Base-by-base conservation (phyloP, 2,113 vertebrate genomes). In the Grammomys surdaster region DNA sequence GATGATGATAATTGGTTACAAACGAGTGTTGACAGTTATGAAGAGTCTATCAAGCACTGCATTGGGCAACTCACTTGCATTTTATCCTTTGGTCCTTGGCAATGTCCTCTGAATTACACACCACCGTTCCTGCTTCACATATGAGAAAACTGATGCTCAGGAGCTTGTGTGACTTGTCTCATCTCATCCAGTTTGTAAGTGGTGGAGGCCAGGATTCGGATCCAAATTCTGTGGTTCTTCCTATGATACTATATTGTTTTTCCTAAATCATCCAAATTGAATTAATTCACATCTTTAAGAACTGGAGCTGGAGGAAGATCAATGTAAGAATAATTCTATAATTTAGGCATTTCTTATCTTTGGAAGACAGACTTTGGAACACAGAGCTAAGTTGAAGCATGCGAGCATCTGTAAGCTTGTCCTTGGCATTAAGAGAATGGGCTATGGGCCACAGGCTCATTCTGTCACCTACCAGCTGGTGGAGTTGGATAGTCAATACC, bases 321-420 rank as follows among this genome's bases (percentile, higher is more conserved):
- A 95, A 87, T 73, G 82, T 92, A 96, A 95, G 92, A 96, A 92
- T 93, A 94, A 90, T 89, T 97, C 91, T 89, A 88, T 96, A 85
- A 92, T 93, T 96, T 94, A 93, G 72, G 67, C 67, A 86, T 97
- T 96, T 88, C 48, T 94, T 92, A 73, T 92, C 88, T 20, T 93
- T 93, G 88, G 94, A 96, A 97, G 93, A 56, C 91, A 96, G 90
- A 46, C 88, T 96, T 97, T 97, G 97, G 95, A 96, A 96, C 95
- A 84, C 36, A 46, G 54, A 89, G 24, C 24, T 65, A 87, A 90
- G 70, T 93, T 69, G 93, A 93, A 95, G 89, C 90, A 76, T 81
- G 88, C 65, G 95, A 84, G 91, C 95, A 88, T 93, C 95, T 94
- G 97, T 78, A 88, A 78, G 95, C 92, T 88, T 88, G 95, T 95